Conservation (phyloP, 2,113 vertebrate species). For the Formicarius rufipectus region DNA sequence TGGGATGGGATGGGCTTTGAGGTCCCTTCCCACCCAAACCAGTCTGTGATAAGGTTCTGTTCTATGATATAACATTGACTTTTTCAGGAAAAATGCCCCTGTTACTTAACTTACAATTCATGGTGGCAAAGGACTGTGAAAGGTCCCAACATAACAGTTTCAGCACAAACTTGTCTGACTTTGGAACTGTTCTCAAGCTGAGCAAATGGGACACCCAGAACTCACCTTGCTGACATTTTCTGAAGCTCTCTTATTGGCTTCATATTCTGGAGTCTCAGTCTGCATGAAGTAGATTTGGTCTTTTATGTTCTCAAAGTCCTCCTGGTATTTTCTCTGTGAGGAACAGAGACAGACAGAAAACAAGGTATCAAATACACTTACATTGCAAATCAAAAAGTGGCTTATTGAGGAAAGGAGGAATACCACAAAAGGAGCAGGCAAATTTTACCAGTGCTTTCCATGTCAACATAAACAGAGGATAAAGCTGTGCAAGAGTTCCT, state of each 20-base stretch:
- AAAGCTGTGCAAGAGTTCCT: not conserved
- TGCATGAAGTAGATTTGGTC: constrained; percentile 98
- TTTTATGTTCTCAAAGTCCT: constrained; percentile 86
- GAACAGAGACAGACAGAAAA: not conserved
- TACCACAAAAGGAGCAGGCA: not conserved
- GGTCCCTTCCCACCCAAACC: not conserved
- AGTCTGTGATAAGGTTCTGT: not conserved
- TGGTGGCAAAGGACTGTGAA: not conserved
- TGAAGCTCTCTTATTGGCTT: constrained; percentile 83
- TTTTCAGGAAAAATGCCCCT: not conserved
- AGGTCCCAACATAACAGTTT: not conserved
- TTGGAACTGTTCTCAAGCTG: not conserved
- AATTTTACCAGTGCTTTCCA: not conserved
- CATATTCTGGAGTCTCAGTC: constrained; percentile 93
- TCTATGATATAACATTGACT: not conserved
- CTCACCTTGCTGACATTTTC: constrained; percentile 84
- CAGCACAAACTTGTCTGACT: not conserved
- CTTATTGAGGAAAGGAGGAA: not conserved
- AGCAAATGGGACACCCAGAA: not conserved
- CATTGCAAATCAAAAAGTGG: not conserved
- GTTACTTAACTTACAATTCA: not conserved
- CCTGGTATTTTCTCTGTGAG: constrained; percentile 89
- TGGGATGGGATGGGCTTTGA: not conserved
- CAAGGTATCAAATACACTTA: not conserved
- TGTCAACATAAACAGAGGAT: not conserved